phyloP scores from a whole-genome alignment of 2,888 invertebrate species.

The Volucella zonaria region DNA sequence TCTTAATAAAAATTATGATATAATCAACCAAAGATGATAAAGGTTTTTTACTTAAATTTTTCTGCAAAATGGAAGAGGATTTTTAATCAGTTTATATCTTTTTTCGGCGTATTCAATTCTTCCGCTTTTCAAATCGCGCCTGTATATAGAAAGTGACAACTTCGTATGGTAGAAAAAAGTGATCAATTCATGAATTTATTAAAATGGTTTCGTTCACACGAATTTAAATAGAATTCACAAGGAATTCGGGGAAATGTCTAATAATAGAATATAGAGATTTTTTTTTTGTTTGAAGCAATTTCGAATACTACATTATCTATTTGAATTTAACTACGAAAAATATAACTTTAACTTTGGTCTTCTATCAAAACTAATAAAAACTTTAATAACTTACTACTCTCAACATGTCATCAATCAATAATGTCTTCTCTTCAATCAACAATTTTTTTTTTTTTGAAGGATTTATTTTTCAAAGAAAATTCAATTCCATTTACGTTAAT shows the following conservation, averaged over 20 bases:
- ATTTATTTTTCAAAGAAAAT: not conserved
- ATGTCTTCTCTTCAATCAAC: slow-evolving; percentile 66
- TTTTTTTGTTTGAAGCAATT: too few species aligned
- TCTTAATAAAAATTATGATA: slow-evolving; percentile 81
- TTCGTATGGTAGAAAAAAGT: slow-evolving; percentile 39
- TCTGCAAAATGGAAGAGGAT: slow-evolving; percentile 20
- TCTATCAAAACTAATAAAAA: slow-evolving; percentile 52
- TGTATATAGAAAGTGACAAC: slow-evolving; percentile 39
- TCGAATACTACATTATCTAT: too few species aligned
- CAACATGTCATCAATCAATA: slow-evolving; percentile 68
- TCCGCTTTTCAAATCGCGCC: slow-evolving; percentile 35
- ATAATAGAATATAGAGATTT: too few species aligned
- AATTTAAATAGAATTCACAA: slow-evolving; percentile 15
- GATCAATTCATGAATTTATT: slow-evolving; percentile 58
- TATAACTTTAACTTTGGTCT: slow-evolving; percentile 23
- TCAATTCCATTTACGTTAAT: not conserved
- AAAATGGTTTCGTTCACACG: slow-evolving; percentile 61
- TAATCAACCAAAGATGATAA: slow-evolving; percentile 77
- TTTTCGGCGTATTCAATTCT: not conserved
- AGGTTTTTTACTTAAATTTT: slow-evolving; percentile 46
- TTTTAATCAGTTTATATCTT: not conserved
- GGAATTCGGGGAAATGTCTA: too few species aligned
- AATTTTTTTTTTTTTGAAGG: not conserved
- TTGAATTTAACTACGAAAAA: not conserved
- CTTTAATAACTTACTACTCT: slow-evolving; percentile 31